Percentiles rank a stretch among this genome's conserved stretches.
These are phyloP conservation scores for Diprion similis DNA, from an alignment of 1,140 invertebrate genomes.

Conservation along the genomic window DNA sequence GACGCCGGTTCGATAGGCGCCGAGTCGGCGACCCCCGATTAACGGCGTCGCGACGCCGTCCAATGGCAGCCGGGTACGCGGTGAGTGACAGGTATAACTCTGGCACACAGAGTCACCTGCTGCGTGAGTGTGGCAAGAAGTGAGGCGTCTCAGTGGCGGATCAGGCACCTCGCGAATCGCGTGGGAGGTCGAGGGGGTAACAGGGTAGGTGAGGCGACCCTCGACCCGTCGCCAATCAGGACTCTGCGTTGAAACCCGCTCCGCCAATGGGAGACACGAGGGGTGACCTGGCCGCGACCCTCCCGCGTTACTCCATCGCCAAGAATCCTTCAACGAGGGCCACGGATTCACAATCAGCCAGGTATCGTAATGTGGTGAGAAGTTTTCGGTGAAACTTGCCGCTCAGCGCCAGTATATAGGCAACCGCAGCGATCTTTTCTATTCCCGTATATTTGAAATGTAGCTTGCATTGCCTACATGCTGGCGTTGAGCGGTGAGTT, in stretches of 20 bases:
- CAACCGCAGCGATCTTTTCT: too few relatives aligned
- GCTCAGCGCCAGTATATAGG: too few relatives aligned
- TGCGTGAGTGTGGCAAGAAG: background rate
- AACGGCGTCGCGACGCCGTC: background rate
- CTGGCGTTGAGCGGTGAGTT: too few relatives aligned
- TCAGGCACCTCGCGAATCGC: background rate
- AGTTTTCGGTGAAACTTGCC: too few relatives aligned
- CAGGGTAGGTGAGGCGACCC: conserved; percentile 2
- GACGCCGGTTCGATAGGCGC: too few relatives aligned
- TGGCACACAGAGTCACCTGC: background rate
- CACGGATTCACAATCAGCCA: too few relatives aligned
- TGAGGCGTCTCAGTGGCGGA: conserved; percentile 4
- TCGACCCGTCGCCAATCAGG: conserved; percentile 1
- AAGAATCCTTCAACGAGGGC: too few relatives aligned
- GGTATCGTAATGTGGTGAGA: too few relatives aligned
- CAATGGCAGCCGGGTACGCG: background rate
- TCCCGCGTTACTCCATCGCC: background rate
- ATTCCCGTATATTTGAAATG: too few relatives aligned
- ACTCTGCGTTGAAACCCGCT: background rate
- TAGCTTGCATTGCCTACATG: too few relatives aligned
- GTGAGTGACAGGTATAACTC: background rate
- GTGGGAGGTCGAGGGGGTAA: background rate
- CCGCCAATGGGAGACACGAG: background rate
- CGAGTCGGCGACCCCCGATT: too few relatives aligned
- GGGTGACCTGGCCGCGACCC: background rate